A percentile compares a stretch with the other conserved stretches of the same genome.
phyloP scores from a whole-genome alignment of 2,797 vertebrate species.

The Acomys russatus region DNA sequence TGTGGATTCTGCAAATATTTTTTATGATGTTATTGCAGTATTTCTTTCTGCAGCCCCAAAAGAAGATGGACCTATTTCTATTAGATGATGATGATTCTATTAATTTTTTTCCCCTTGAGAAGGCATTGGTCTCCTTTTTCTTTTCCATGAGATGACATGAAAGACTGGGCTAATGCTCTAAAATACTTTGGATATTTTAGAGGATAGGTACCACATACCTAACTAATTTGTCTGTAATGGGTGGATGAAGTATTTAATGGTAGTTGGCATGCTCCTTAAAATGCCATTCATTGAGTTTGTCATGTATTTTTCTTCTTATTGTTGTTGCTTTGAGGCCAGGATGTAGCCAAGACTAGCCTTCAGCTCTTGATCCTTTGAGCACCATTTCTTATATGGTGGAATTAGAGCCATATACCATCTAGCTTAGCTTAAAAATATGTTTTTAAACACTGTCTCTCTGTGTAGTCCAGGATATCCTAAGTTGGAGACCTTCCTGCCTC shows the following conservation, averaged over 20 bases:
- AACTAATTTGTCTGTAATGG: conserved; percentile 10
- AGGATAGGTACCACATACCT: background rate
- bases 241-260: conserved; percentile 17
- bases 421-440: background rate
- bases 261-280: conserved; percentile 31
- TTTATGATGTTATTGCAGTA: background rate
- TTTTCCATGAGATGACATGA: background rate
- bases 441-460: background rate
- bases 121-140: background rate
- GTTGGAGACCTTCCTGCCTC: background rate
- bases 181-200: conserved; percentile 53
- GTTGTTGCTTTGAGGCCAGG: background rate
- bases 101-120: conserved; percentile 33
- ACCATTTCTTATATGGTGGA: background rate
- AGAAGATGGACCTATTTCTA: background rate
- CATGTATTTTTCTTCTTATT: conserved; percentile 8
- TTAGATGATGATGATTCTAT: background rate
- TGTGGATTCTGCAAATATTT: conserved; percentile 16
- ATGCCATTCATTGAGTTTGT: conserved; percentile 23
- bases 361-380: background rate
- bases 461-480: background rate
- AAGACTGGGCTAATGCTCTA: conserved; percentile 48
- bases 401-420: background rate
- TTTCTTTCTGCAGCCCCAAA: background rate
- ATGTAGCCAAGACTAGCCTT: background rate